These are phyloP conservation scores for human (Homo sapiens) DNA, from an alignment of 2,113 vertebrate genomes.

Conservation along the genomic window DNA sequence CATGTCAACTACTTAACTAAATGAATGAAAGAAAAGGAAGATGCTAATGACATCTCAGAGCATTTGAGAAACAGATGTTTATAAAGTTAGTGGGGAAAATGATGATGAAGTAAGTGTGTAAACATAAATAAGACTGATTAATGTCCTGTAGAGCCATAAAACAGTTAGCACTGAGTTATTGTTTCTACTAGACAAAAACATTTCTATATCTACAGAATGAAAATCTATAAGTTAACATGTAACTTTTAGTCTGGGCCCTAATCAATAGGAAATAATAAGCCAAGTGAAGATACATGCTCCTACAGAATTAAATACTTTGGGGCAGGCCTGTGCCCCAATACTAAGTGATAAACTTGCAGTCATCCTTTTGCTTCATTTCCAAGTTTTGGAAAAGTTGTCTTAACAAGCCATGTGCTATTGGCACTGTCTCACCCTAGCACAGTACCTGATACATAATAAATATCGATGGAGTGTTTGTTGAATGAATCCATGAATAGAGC, in stretches of 20 bases:
- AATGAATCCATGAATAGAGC: neutral
- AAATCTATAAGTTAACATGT: neutral
- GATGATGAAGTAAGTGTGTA: neutral
- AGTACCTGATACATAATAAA: neutral
- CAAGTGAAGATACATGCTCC: neutral
- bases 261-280: neutral
- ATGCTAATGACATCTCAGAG: neutral
- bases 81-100: neutral
- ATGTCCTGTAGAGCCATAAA: neutral
- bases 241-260: neutral
- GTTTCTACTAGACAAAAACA: slow-evolving; percentile 13
- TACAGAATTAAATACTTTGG: neutral
- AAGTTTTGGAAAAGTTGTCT: neutral
- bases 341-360: neutral
- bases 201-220: slow-evolving; percentile 15
- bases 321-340: neutral
- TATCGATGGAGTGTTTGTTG: neutral
- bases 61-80: slow-evolving; percentile 12
- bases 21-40: neutral
- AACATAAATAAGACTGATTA: neutral
- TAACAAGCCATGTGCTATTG: neutral
- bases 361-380: neutral
- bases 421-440: neutral
- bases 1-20: neutral
- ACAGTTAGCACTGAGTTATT: neutral